phyloP scores from a whole-genome alignment of 2,888 invertebrate genomes.

The Petrolisthes manimaculis region DNA sequence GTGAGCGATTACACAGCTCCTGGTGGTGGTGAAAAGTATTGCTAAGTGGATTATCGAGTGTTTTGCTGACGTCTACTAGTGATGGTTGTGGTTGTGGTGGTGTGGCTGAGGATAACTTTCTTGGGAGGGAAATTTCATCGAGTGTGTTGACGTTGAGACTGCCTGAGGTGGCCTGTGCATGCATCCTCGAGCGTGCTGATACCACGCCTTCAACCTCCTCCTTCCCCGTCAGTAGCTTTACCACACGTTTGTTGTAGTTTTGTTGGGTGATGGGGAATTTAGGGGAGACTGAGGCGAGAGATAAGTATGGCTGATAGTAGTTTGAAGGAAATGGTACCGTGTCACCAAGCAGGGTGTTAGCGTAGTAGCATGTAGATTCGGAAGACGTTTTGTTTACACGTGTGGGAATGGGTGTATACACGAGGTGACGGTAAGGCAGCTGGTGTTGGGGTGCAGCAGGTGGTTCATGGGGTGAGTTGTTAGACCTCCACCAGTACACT shows the following conservation, averaged over 20 bases:
- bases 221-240: not conserved
- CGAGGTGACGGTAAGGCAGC: not conserved
- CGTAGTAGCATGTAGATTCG: no score
- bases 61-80: not conserved
- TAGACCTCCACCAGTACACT: constrained; percentile 45
- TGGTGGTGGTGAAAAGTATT: not conserved
- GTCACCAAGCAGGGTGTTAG: no score
- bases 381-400: no score
- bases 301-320: no score
- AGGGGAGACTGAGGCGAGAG: not conserved
- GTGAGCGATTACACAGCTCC: not conserved
- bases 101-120: not conserved
- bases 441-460: constrained; percentile 8
- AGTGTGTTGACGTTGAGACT: constrained; percentile 29
- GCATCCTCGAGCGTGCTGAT: constrained; percentile 26
- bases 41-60: not conserved
- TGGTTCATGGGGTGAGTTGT: constrained; percentile 9
- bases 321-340: no score
- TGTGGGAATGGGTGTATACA: not conserved
- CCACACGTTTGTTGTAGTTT: not conserved
- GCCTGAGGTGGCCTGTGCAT: constrained; percentile 38
- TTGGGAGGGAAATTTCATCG: constrained; percentile 11
- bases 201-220: not conserved
- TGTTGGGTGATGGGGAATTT: not conserved
- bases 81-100: not conserved